These are phyloP conservation scores for Rhingia campestris DNA, from an alignment of 2,888 invertebrate genomes.

Conservation along the genomic window DNA sequence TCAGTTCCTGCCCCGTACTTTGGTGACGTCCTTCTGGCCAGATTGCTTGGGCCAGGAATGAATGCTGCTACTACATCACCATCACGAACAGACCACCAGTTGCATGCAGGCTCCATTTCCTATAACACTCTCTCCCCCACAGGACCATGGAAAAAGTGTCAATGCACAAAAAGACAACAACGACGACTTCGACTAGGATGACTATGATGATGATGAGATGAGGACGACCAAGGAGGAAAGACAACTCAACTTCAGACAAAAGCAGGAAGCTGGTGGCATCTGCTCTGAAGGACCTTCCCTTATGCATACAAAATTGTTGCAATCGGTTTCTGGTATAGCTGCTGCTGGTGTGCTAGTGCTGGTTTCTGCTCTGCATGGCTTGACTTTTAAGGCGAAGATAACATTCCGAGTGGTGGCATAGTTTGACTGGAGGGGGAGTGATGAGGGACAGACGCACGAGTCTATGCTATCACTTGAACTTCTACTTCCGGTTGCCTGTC, in stretches of 20 bases:
- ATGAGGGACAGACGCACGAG: constrained; percentile 40
- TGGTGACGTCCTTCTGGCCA: constrained; percentile 56
- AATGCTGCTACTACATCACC: constrained; percentile 65
- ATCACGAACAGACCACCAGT: constrained; percentile 70
- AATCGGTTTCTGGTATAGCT: constrained; percentile 60
- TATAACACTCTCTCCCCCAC: not conserved
- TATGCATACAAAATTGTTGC: constrained; percentile 72
- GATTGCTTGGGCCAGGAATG: constrained; percentile 58
- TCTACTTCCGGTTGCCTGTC: constrained; percentile 69
- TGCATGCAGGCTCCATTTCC: constrained; percentile 49
- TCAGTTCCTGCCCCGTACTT: constrained; percentile 69
- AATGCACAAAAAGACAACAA: constrained; percentile 68
- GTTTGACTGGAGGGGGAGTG: constrained; percentile 4
- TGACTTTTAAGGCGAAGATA: constrained; percentile 62
- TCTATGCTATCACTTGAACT: constrained; percentile 66
- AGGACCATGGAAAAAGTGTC: constrained; percentile 58
- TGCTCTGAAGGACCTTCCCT: constrained; percentile 61
- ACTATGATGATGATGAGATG: constrained; percentile 28
- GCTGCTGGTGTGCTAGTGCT: constrained; percentile 24
- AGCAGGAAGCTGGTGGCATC: constrained; percentile 70
- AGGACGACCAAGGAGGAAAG: constrained; percentile 54
- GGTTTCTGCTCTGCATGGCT: constrained; percentile 19
- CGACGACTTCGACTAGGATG: constrained; percentile 6
- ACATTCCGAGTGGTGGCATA: constrained; percentile 28
- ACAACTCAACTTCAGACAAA: constrained; percentile 70